Conservation (phyloP, 2,113 vertebrate genomes). For the Rhea americana region DNA sequence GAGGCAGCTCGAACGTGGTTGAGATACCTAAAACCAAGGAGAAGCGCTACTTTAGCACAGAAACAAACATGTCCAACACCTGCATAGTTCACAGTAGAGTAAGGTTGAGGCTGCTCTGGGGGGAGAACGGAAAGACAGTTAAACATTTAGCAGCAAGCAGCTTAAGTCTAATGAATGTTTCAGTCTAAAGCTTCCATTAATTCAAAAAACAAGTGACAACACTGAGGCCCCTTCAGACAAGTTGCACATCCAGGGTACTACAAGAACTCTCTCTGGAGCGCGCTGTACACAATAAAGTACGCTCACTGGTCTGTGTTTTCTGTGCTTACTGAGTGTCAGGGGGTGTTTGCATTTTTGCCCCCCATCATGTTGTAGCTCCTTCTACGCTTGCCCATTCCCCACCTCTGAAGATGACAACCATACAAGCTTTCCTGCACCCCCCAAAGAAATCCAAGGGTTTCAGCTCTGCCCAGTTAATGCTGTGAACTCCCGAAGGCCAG, state of each 20-base stretch:
- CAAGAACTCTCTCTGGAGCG: rapidly evolving
- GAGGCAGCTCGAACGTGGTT: constrained; percentile 90
- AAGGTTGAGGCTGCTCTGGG: rapidly evolving
- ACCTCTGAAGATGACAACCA: neutral
- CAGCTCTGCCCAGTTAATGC: neutral
- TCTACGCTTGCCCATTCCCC: neutral
- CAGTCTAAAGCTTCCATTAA: rapidly evolving
- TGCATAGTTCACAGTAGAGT: rapidly evolving
- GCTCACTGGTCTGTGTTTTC: neutral
- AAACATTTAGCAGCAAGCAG: no score
- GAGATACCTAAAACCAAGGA: constrained; percentile 85
- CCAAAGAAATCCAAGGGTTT: neutral
- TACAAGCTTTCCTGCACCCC: neutral
- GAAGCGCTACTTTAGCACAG: neutral
- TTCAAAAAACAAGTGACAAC: rapidly evolving
- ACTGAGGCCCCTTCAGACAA: neutral
- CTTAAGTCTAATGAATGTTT: rapidly evolving
- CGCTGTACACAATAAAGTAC: neutral
- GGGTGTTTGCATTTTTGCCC: rapidly evolving
- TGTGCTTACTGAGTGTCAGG: rapidly evolving
- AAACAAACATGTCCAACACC: neutral
- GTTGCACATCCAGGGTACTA: rapidly evolving
- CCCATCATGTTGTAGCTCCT: neutral
- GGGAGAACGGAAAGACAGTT: neutral
- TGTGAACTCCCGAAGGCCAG: rapidly evolving